Conservation (phyloP, 2,113 vertebrate genomes). For the Xenopus laevis region DNA sequence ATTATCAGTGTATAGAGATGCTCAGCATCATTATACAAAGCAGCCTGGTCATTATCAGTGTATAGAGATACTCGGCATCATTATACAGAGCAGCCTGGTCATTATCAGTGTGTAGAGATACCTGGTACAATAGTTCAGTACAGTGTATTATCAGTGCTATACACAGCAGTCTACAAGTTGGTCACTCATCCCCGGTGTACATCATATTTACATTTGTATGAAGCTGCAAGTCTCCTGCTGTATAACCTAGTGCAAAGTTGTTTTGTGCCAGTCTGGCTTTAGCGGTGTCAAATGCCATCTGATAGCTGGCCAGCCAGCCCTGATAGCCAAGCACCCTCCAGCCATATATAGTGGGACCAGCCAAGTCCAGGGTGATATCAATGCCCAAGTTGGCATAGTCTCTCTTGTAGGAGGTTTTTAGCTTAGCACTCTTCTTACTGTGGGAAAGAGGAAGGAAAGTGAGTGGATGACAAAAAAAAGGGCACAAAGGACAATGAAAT, state of each 20-base stretch:
- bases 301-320: conserved; percentile 92
- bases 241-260: conserved; percentile 92
- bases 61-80: too few species aligned
- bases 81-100: too few species aligned
- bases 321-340: conserved; percentile 87
- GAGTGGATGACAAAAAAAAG: not conserved
- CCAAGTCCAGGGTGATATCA: conserved; percentile 87
- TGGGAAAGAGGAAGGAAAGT: conserved; percentile 28
- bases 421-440: conserved; percentile 94
- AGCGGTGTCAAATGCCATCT: conserved; percentile 92
- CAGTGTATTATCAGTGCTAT: not conserved
- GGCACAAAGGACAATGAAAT: too few species aligned
- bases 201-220: conserved; percentile 91
- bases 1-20: too few species aligned
- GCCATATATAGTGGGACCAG: conserved; percentile 83
- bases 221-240: conserved; percentile 88
- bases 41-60: too few species aligned
- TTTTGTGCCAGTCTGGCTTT: conserved; percentile 87
- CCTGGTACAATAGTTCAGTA: not conserved
- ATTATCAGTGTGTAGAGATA: too few species aligned
- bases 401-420: conserved; percentile 89
- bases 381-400: conserved; percentile 85
- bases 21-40: too few species aligned
- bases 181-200: too few species aligned
- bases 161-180: not conserved